phyloP scores from a whole-genome alignment of 2,888 invertebrate genomes.

The Folsomia candida region DNA sequence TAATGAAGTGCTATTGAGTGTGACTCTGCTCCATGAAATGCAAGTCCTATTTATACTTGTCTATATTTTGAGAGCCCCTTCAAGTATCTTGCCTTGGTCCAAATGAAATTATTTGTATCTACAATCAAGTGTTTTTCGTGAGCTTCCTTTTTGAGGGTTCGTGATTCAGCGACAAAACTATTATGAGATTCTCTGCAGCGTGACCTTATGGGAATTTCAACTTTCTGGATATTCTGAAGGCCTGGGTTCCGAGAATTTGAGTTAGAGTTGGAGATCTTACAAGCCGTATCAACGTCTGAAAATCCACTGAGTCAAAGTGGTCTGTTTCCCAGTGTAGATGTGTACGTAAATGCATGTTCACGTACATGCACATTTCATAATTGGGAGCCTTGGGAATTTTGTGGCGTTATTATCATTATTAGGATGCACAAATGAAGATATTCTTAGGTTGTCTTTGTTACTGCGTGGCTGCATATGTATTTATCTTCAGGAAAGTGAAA shows the following conservation, averaged over 20 bases:
- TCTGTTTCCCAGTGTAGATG: neutral
- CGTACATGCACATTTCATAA: too few species aligned
- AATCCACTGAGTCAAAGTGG: neutral
- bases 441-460: neutral
- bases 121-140: neutral
- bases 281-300: neutral
- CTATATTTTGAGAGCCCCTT: neutral
- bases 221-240: constrained; percentile 44
- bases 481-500: constrained; percentile 14
- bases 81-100: neutral
- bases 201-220: constrained; percentile 18
- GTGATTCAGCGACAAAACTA: neutral
- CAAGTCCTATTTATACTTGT: too few species aligned
- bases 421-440: neutral
- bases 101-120: neutral
- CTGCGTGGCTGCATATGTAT: neutral
- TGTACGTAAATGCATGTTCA: neutral
- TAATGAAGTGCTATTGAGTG: neutral
- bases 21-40: neutral
- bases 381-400: constrained; percentile 4
- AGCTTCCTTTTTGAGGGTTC: neutral
- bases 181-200: neutral
- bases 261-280: neutral
- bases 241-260: constrained; percentile 19
- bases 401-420: neutral